Evolutionary conservation across 2,888 invertebrate species (phyloP).

Genomic region (Gisinianus flammeolus): DNA sequence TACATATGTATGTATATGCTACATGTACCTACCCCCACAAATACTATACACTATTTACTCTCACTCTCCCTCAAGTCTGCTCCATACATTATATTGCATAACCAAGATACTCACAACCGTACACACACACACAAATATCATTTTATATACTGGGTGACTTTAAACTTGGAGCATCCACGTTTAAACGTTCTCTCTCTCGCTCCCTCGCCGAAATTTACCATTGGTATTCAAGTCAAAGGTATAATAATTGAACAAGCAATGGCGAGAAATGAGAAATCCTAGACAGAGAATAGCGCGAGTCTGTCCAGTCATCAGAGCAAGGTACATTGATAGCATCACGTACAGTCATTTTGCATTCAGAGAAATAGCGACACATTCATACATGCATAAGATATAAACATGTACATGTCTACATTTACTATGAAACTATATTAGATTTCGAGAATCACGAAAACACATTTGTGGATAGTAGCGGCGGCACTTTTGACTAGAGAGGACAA

Average conservation of each 20-base stretch:
- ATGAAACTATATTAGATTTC: background rate
- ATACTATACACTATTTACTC: background rate
- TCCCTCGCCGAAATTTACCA: conserved; percentile 12
- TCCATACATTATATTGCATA: background rate
- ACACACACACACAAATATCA: background rate
- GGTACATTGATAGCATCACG: conserved; percentile 27
- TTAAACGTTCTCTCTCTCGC: background rate
- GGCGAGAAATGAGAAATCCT: background rate
- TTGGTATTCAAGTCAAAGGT: conserved; percentile 36
- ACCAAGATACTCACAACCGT: background rate
- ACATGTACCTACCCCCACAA: background rate
- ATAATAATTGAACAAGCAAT: conserved; percentile 33
- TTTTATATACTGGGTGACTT: background rate
- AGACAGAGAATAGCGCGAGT: background rate
- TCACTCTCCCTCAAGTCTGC: background rate
- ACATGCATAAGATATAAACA: background rate
- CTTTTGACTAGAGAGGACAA: too few species aligned
- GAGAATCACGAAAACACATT: background rate
- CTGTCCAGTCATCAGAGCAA: conserved; percentile 3
- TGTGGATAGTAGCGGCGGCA: too few species aligned
- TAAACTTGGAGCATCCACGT: background rate
- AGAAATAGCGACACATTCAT: background rate
- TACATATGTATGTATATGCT: background rate
- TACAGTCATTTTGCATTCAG: conserved; percentile 8
- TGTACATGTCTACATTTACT: background rate